Conservation (phyloP, 2,113 vertebrate genomes). For the Pholis gunnellus region DNA sequence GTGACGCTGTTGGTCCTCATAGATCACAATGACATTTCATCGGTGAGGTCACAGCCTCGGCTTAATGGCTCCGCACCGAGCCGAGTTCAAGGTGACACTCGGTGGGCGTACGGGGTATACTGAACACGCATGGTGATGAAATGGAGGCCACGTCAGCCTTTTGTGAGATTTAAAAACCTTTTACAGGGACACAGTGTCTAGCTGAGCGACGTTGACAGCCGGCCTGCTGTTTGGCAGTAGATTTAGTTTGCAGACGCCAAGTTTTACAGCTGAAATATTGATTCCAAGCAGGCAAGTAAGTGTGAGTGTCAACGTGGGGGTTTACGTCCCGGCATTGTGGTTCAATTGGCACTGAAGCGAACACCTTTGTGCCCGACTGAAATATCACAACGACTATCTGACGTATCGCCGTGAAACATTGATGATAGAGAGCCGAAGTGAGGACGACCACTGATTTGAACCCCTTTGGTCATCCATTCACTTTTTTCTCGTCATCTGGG, state of each 20-base stretch:
- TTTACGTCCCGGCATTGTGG: background rate
- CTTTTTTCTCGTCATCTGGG: background rate
- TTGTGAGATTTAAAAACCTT: conserved; percentile 25
- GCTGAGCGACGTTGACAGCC: conserved; percentile 44
- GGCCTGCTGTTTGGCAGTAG: conserved; percentile 34
- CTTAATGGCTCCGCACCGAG: conserved; percentile 13
- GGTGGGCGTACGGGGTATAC: background rate
- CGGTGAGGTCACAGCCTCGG: background rate
- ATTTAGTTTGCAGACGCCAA: conserved; percentile 31
- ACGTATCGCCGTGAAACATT: background rate
- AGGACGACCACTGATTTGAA: background rate
- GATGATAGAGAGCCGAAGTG: background rate
- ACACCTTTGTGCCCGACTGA: background rate
- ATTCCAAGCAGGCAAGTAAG: conserved; percentile 35
- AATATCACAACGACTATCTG: background rate
- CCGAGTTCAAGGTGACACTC: background rate
- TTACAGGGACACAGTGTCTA: conserved; percentile 26
- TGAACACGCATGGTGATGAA: background rate
- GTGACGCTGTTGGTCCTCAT: background rate
- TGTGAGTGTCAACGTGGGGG: conserved; percentile 12
- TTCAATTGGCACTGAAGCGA: background rate
- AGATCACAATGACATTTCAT: conserved; percentile 32
- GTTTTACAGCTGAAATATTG: conserved; percentile 33
- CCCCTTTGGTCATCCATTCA: background rate
- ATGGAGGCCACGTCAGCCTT: conserved; percentile 27